These are phyloP conservation scores for Proteles cristata DNA, from an alignment of 2,113 vertebrate genomes.

Conservation along the genomic window DNA sequence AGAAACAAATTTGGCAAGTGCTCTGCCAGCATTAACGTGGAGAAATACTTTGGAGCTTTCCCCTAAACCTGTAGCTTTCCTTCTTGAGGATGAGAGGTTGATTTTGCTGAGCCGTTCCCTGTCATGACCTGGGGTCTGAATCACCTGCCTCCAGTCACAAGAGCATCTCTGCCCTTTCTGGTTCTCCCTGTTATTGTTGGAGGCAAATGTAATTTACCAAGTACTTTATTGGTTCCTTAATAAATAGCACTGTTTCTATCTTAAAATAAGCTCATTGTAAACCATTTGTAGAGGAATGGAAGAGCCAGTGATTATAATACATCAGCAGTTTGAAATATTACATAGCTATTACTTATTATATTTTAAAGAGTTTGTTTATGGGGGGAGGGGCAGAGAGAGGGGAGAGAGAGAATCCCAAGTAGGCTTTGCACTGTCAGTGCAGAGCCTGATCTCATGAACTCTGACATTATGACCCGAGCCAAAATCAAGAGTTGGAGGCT, in stretches of 20 bases:
- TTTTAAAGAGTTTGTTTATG: too few species aligned
- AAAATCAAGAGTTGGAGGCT: too few species aligned
- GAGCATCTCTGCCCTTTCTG: neutral
- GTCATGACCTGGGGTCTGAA: neutral
- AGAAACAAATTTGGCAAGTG: neutral
- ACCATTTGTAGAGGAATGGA: neutral
- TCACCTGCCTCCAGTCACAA: neutral
- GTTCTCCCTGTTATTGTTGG: neutral
- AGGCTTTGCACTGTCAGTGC: too few species aligned
- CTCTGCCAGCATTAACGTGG: neutral
- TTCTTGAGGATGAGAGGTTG: neutral
- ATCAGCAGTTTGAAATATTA: neutral
- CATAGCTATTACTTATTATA: neutral
- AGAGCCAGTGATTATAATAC: neutral
- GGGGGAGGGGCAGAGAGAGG: too few species aligned
- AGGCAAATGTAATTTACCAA: neutral
- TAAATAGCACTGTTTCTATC: neutral
- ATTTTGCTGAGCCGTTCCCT: neutral
- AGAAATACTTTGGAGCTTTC: neutral
- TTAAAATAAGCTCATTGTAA: neutral
- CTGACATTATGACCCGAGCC: too few species aligned
- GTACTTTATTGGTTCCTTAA: conserved; percentile 4
- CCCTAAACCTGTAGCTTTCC: neutral
- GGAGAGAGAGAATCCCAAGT: too few species aligned
- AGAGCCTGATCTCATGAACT: too few species aligned